Conservation (phyloP, 2,797 vertebrate species). For the Catharus ustulatus region DNA sequence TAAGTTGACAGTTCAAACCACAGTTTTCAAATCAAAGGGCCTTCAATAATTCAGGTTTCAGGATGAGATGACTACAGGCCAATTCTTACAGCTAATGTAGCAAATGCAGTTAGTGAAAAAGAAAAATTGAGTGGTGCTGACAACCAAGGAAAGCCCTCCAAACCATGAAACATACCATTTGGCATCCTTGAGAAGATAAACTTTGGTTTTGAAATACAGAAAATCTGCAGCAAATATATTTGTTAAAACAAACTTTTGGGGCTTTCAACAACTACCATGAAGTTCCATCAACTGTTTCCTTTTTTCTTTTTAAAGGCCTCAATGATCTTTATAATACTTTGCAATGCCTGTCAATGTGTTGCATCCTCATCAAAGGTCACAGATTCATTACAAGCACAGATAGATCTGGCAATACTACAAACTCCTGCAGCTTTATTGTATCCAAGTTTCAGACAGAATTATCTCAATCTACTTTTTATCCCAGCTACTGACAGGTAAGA, state of each 20-base stretch:
- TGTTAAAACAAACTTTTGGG: not conserved
- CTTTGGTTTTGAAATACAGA: not conserved
- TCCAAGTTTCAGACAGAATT: not conserved
- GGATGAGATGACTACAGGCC: not conserved
- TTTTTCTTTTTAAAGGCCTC: not conserved
- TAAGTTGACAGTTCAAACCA: not conserved
- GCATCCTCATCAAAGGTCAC: not conserved
- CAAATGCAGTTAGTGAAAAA: not conserved
- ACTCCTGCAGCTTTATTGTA: not conserved
- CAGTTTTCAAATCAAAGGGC: not conserved
- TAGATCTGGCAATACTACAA: not conserved
- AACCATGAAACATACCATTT: not conserved
- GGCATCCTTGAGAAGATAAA: not conserved
- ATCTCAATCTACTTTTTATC: not conserved
- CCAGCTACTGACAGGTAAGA: constrained; percentile 72
- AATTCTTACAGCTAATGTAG: not conserved
- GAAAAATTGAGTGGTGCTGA: not conserved
- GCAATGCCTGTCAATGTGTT: not conserved
- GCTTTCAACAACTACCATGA: not conserved
- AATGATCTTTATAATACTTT: not conserved
- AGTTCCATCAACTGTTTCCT: not conserved
- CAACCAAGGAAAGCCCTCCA: not conserved
- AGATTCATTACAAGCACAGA: not conserved
- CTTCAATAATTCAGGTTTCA: not conserved
- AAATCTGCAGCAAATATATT: not conserved